Conservation (phyloP, 2,888 invertebrate genomes). For the Limnephilus auricula region DNA sequence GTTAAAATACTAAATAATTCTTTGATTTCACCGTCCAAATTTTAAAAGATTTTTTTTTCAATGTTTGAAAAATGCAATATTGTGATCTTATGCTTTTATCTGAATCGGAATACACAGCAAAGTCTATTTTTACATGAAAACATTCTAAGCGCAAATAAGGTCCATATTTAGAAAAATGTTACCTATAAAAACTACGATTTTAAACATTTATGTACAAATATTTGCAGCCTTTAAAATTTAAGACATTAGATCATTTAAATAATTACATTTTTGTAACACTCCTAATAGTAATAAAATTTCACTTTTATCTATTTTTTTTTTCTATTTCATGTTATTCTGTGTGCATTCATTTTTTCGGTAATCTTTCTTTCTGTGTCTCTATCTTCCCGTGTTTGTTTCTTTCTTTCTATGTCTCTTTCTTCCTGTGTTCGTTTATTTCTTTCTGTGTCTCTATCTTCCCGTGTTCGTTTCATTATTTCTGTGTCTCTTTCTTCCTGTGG, state of each 20-base stretch:
- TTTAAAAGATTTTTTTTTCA: too few relatives aligned
- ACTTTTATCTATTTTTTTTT: too few relatives aligned
- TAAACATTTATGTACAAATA: neutral
- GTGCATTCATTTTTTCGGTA: too few relatives aligned
- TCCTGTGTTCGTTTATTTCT: too few relatives aligned
- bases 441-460: neutral
- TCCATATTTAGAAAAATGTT: neutral
- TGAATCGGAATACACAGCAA: conserved; percentile 2
- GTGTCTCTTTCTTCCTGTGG: neutral
- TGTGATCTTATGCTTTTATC: neutral
- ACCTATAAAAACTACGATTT: neutral
- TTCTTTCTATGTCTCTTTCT: too few relatives aligned
- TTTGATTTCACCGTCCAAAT: neutral
- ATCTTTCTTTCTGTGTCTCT: too few relatives aligned
- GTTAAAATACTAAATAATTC: neutral
- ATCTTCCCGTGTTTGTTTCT: too few relatives aligned
- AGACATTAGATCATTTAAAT: too few relatives aligned
- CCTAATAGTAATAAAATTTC: too few relatives aligned
- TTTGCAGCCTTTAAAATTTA: neutral
- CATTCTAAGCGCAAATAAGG: neutral
- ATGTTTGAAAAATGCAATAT: neutral
- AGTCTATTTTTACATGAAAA: neutral
- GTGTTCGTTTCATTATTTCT: neutral
- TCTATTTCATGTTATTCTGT: too few relatives aligned
- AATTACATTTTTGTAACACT: too few relatives aligned